Evolutionary conservation across 2,888 invertebrate genomes (phyloP), one percentile per base, ranked within the genome.

Genomic region (Drosophila rubida): DNA sequence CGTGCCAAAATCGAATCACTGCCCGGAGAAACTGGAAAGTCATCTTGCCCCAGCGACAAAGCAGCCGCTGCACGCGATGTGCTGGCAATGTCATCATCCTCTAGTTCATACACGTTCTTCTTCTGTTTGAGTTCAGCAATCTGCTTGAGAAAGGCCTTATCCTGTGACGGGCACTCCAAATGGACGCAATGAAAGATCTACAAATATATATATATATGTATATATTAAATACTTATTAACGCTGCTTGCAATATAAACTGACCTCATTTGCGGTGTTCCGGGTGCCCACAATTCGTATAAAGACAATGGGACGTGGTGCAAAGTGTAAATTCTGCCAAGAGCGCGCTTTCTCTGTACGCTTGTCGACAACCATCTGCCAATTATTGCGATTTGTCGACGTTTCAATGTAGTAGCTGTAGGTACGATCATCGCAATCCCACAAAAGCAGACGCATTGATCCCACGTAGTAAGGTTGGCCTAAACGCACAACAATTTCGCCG

Each of bases 171-270:
- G 85, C 98, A 98, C 93, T 99, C 99, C 92, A 99, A 96, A 93
- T 99, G 99, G 55, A 99, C 99, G 91, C 98, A 96, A 91, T 99
- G 99, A 92, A 99, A 99, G 59, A 98, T 97, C 97, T 97, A 81
- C 2, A 90, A 9, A n/a, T 8, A 5, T 19, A 19, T 19, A 19
- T 19, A 6, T 25, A 25, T 6, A 25, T 25, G 6, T 6, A 25
- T 6, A 25, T 25, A 2, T 1, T 23, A 23, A 19, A 19, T 6
- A 41, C 16, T 45, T 16, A 11, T 4, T 27, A 27, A n/a, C n/a
- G n/a, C n/a, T n/a, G 19, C 19, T n/a, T n/a, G n/a, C n/a, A n/a
- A n/a, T n/a, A 19, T 35, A 2, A 25, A 75, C 75, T 87, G 91
- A 96, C 98, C 95, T 98, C 98, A 92, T 99, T 99, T 0, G 98